These are phyloP conservation scores for Holothuria leucospilota DNA, from an alignment of 53 echinoderm and acorn worm genomes.

Conservation along the genomic window DNA sequence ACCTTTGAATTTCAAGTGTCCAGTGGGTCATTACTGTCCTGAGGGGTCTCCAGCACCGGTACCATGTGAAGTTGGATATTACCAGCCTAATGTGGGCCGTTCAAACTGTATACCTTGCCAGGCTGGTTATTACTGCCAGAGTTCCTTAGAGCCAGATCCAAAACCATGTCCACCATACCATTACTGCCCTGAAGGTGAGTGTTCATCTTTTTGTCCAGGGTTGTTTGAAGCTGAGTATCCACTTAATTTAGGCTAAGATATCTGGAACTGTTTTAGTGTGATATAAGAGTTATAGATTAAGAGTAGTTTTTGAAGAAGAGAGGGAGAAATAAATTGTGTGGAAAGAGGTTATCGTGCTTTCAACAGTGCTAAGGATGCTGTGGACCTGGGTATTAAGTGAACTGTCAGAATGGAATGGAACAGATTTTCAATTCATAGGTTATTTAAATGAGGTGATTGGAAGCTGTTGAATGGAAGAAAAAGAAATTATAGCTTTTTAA, in stretches of 20 bases:
- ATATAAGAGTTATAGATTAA: not conserved
- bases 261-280: not conserved
- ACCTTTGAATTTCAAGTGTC: conserved; percentile 76
- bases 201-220: too few relatives aligned
- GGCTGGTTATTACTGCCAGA: conserved; percentile 97
- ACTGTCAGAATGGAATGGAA: too few relatives aligned
- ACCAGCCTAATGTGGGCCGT: conserved; percentile 89
- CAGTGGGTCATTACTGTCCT: conserved; percentile 90
- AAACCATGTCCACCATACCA: conserved; percentile 89
- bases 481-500: too few relatives aligned
- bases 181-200: conserved; percentile 93
- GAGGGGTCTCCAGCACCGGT: conserved; percentile 82
- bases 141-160: conserved; percentile 91
- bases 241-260: not conserved
- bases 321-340: too few relatives aligned
- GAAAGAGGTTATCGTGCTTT: too few relatives aligned
- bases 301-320: too few relatives aligned
- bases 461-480: too few relatives aligned
- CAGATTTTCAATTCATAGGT: too few relatives aligned
- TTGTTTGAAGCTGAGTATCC: too few relatives aligned
- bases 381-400: too few relatives aligned
- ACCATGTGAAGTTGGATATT: conserved; percentile 91
- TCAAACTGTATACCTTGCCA: conserved; percentile 89
- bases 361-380: too few relatives aligned
- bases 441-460: too few relatives aligned